A percentile compares a stretch with the other conserved stretches of the same genome.
Evolutionary conservation across 2,797 vertebrate species (phyloP).

Genomic region (Tokudaia muenninki): DNA sequence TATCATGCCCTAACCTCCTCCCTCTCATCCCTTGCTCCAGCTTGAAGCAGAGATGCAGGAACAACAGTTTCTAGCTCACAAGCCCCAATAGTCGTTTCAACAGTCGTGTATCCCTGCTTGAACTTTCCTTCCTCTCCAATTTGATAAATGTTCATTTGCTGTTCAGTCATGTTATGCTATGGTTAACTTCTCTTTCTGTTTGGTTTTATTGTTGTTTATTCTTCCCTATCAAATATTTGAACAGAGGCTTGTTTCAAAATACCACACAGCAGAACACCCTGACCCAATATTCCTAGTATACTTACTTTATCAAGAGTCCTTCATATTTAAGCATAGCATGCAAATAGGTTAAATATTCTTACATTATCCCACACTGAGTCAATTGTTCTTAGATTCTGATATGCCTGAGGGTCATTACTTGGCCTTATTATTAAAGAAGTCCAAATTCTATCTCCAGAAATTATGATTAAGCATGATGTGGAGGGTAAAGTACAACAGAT

Average conservation of each 20-base stretch:
- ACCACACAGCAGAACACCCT: not conserved
- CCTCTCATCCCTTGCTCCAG: not conserved
- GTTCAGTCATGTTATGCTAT: not conserved
- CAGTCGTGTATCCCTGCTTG: not conserved
- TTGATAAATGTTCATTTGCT: not conserved
- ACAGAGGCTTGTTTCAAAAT: constrained; percentile 32
- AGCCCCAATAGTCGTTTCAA: not conserved
- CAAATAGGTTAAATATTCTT: constrained; percentile 50
- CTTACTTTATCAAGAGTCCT: not conserved
- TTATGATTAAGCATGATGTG: not conserved
- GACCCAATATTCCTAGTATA: not conserved
- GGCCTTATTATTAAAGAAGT: not conserved
- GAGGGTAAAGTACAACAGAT: too few species aligned
- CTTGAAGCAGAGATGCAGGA: not conserved
- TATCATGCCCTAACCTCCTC: too few species aligned
- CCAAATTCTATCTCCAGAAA: not conserved
- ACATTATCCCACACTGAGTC: not conserved
- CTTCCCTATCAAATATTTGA: constrained; percentile 38
- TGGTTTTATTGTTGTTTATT: constrained; percentile 2
- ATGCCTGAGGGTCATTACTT: not conserved
- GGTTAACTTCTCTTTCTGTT: not conserved
- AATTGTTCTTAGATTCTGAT: constrained; percentile 8
- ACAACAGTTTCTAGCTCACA: too few species aligned
- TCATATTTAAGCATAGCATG: constrained; percentile 26
- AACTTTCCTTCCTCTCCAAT: not conserved